phyloP scores from a whole-genome alignment of 2,797 vertebrate species.

The Pantherophis alleghaniensis region DNA sequence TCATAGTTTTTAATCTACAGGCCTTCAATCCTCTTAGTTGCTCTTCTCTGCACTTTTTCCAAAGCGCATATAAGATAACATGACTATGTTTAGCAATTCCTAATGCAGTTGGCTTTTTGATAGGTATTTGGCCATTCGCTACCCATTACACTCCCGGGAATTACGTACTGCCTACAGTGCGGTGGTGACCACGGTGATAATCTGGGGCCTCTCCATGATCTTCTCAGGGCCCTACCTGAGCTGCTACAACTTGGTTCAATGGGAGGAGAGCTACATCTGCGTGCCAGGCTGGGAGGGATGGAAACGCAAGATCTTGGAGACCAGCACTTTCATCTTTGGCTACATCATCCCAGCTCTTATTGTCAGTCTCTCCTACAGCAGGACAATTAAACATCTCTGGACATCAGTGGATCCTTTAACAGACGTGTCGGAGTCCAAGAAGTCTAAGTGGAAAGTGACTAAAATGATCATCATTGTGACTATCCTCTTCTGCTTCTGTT shows the following conservation, averaged over 20 bases:
- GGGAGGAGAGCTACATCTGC: conserved; percentile 82
- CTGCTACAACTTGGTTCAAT: conserved; percentile 85
- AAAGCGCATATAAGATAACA: background rate
- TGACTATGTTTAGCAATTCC: background rate
- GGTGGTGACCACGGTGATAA: conserved; percentile 81
- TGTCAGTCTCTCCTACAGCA: conserved; percentile 85
- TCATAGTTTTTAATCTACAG: too few relatives aligned
- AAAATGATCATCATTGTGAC: conserved; percentile 92
- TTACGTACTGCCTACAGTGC: conserved; percentile 82
- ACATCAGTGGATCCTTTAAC: conserved; percentile 85
- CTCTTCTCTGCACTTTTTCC: too few relatives aligned
- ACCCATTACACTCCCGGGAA: conserved; percentile 83
- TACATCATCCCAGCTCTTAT: conserved; percentile 85
- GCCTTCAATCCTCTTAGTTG: too few relatives aligned
- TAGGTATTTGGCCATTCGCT: conserved; percentile 87
- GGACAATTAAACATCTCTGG: conserved; percentile 89
- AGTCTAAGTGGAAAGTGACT: conserved; percentile 87
- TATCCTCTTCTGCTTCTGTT: conserved; percentile 88
- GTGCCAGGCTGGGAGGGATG: conserved; percentile 86
- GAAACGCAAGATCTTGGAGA: conserved; percentile 84
- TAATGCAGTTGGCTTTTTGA: background rate
- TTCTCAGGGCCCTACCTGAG: conserved; percentile 87
- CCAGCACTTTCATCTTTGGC: conserved; percentile 84
- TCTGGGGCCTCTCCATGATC: conserved; percentile 85
- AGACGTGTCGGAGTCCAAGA: conserved; percentile 85